Evolutionary conservation across 2,888 invertebrate species (phyloP), one percentile per base, ranked within the genome.

Genomic region (Caenorhabditis wallacei): DNA sequence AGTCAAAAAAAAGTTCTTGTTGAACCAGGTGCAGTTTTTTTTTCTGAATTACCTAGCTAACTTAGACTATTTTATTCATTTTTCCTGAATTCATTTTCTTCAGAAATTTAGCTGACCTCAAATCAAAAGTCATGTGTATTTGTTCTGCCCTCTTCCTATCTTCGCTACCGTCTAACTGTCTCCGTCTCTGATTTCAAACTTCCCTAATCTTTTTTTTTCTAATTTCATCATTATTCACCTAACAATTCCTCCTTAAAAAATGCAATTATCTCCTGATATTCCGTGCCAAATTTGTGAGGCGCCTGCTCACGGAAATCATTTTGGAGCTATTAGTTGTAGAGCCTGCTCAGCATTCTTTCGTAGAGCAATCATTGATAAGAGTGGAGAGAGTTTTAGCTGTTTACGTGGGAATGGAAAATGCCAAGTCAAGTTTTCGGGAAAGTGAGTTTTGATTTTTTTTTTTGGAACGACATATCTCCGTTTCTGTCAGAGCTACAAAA

Each of bases 261-360:
- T 43, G 43, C 11, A 43, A 5, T 13, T 11, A 13, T 2, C 43
- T 10, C 43, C 16, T 13, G 53, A 71, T 22, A 48, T 70, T 11
- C 16, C 43, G 1, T 72, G 72, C 13, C 61, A 72, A 63, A 54
- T 72, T 40, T 72, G 72, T 11, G 63, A 54, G 8, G 22, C 26
- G 5, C 51, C 51, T 18, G 63, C 54, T 43, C 72, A 72, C 26
- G 72, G 72, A 16, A 72, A 24, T 18, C 72, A 72, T 46, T 72
- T 72, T 59, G 63, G 72, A 63, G 72, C 63, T 3, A 20, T 54
- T 20, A 72, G 54, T 30, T 72, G 72, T 20, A 37, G 72, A 7
- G 72, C 72, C 1, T 72, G 72, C 24, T 53, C 72, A 3, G 74
- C 74, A 11, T 64, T 64, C 18, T 74, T 74, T 40, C 30, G 74